A percentile compares a stretch with the other conserved stretches of the same genome.
Evolutionary conservation across 2,888 invertebrate species (phyloP).

Genomic region (Drosophila trichaetosa): DNA sequence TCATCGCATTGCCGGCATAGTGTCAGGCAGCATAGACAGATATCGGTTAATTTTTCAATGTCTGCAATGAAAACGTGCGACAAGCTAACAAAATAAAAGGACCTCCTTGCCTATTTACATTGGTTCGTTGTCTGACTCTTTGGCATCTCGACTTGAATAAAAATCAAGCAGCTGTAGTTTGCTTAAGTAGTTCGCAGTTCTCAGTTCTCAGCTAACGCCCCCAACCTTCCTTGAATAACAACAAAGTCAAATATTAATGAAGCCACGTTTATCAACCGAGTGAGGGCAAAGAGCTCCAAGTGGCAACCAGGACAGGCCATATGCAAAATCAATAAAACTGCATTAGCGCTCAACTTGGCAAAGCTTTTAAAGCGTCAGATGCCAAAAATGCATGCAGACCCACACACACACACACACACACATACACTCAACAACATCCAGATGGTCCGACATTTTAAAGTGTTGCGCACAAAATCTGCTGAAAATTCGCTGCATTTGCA

Average conservation of each 20-base stretch:
- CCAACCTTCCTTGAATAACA: slow-evolving; percentile 9
- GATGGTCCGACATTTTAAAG: slow-evolving; percentile 37
- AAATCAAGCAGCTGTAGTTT: slow-evolving; percentile 62
- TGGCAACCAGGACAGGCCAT: background rate
- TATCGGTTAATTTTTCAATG: slow-evolving; percentile 81
- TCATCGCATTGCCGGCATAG: slow-evolving; percentile 36
- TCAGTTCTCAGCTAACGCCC: slow-evolving; percentile 13
- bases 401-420: background rate
- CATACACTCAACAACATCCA: background rate
- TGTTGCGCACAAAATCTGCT: slow-evolving; percentile 32
- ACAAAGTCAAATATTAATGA: slow-evolving; percentile 66
- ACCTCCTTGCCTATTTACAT: slow-evolving; percentile 48
- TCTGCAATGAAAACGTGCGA: slow-evolving; percentile 75
- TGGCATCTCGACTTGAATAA: slow-evolving; percentile 53
- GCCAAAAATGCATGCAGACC: slow-evolving; percentile 19
- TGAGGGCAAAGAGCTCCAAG: slow-evolving; percentile 16
- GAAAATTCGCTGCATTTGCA: slow-evolving; percentile 60
- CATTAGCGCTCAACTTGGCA: slow-evolving; percentile 28
- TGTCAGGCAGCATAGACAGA: slow-evolving; percentile 75
- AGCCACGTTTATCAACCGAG: slow-evolving; percentile 59
- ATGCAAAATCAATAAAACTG: slow-evolving; percentile 64
- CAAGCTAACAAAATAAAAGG: slow-evolving; percentile 30
- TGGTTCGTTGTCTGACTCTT: slow-evolving; percentile 37
- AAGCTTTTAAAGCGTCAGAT: slow-evolving; percentile 24
- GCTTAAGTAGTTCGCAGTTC: slow-evolving; percentile 51